Evolutionary conservation across 2,113 vertebrate genomes (phyloP).

Genomic region (Vidua macroura): DNA sequence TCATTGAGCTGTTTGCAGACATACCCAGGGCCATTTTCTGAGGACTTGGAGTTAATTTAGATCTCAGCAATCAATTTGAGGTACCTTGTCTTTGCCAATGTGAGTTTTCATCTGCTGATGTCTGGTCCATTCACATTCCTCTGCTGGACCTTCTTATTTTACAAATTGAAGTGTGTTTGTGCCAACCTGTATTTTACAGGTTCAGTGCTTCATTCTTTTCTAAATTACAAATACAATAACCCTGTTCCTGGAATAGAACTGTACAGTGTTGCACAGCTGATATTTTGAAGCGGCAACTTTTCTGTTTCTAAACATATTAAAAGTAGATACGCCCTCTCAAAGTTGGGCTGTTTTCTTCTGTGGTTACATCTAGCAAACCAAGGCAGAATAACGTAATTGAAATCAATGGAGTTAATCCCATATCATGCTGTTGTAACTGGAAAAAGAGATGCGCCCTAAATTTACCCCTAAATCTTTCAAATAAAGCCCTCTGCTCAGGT

Average conservation of each 20-base stretch:
- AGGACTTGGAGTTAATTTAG: not conserved
- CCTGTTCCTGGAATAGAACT: not conserved
- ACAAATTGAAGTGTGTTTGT: fast-evolving
- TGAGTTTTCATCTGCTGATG: not conserved
- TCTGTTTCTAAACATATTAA: not conserved
- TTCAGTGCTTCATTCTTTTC: not conserved
- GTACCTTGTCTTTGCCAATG: not conserved
- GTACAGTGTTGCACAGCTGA: not conserved
- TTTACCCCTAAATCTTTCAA: constrained; percentile 34
- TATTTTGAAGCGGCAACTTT: not conserved
- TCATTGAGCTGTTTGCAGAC: not conserved
- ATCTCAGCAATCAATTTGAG: not conserved
- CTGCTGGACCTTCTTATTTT: not conserved
- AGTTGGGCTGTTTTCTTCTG: not conserved
- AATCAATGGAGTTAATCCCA: constrained; percentile 15
- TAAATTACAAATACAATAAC: not conserved
- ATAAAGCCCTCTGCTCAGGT: constrained; percentile 32
- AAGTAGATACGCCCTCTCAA: not conserved
- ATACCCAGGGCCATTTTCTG: not conserved
- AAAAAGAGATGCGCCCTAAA: not conserved
- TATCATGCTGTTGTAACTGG: not conserved
- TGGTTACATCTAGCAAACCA: not conserved
- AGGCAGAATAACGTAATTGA: not conserved
- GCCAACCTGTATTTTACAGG: not conserved
- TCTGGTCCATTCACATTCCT: not conserved